These are phyloP conservation scores for Anisognathus igniventris DNA, from an alignment of 2,797 vertebrate genomes.

Conservation along the genomic window DNA sequence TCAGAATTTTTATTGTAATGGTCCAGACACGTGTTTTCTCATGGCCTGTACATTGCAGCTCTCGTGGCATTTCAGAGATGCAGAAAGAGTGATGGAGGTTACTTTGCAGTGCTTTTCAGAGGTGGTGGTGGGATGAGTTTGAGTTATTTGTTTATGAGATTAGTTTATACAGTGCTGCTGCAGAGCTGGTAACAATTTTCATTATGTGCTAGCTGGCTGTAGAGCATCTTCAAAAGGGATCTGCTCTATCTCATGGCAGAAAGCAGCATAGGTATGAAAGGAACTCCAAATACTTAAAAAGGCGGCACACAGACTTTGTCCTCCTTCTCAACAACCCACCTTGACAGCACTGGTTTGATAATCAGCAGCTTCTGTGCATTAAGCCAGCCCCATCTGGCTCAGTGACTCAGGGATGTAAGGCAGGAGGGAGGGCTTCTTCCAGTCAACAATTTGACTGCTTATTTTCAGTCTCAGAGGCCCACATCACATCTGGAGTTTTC, in stretches of 20 bases:
- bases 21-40: neutral
- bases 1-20: neutral
- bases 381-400: neutral
- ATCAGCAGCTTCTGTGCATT: neutral
- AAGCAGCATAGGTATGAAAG: neutral
- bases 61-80: neutral
- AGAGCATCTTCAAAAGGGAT: neutral
- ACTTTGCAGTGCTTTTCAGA: neutral
- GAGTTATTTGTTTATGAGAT: neutral
- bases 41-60: neutral
- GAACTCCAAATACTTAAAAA: slow-evolving; percentile 17
- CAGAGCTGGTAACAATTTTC: slow-evolving; percentile 8
- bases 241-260: neutral
- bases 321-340: neutral
- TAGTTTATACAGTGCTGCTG: neutral
- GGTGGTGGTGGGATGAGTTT: neutral
- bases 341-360: neutral
- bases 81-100: neutral
- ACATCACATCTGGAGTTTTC: neutral
- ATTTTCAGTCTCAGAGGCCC: slow-evolving; percentile 26
- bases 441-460: slow-evolving; percentile 2
- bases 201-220: neutral
- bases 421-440: neutral
- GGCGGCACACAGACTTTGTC: neutral
- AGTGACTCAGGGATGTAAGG: neutral